phyloP scores from a whole-genome alignment of 2,888 invertebrate genomes.

The Uloborus plumipes region DNA sequence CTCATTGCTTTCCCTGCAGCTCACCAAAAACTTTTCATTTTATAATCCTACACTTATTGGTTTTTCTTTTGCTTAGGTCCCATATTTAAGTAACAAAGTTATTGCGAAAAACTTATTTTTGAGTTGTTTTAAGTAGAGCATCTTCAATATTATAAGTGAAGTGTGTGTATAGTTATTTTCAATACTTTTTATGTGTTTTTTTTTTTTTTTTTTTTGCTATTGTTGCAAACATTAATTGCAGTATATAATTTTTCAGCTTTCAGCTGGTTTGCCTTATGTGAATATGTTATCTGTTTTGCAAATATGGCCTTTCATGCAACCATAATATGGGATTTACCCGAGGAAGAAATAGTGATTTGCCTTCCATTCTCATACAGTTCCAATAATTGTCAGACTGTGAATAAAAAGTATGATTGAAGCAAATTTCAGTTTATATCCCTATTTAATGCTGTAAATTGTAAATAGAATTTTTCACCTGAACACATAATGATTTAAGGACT shows the following conservation, averaged over 20 bases:
- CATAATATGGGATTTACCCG: slow-evolving; percentile 87
- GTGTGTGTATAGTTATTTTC: no score
- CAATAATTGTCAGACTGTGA: slow-evolving; percentile 48
- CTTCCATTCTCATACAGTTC: slow-evolving; percentile 58
- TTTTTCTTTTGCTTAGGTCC: no score
- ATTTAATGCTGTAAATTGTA: slow-evolving; percentile 57
- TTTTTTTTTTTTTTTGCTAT: slow-evolving; percentile 57
- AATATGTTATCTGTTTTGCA: slow-evolving; percentile 90
- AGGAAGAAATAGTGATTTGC: slow-evolving; percentile 79
- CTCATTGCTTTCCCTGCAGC: no score
- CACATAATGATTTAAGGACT: slow-evolving; percentile 39
- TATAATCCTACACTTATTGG: no score
- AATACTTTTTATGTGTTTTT: background rate
- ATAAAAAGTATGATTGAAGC: slow-evolving; percentile 48
- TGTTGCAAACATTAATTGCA: background rate
- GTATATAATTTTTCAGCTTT: slow-evolving; percentile 79
- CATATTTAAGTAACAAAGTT: no score
- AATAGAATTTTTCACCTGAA: slow-evolving; percentile 61
- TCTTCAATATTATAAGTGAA: no score
- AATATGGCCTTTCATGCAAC: slow-evolving; percentile 95
- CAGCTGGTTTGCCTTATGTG: slow-evolving; percentile 93
- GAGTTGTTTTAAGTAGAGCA: no score
- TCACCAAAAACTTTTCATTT: no score
- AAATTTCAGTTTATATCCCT: slow-evolving; percentile 37
- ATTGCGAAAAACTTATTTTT: no score